These are phyloP conservation scores for Temnothorax nylanderi DNA, from an alignment of 1,140 invertebrate genomes.

Conservation along the genomic window DNA sequence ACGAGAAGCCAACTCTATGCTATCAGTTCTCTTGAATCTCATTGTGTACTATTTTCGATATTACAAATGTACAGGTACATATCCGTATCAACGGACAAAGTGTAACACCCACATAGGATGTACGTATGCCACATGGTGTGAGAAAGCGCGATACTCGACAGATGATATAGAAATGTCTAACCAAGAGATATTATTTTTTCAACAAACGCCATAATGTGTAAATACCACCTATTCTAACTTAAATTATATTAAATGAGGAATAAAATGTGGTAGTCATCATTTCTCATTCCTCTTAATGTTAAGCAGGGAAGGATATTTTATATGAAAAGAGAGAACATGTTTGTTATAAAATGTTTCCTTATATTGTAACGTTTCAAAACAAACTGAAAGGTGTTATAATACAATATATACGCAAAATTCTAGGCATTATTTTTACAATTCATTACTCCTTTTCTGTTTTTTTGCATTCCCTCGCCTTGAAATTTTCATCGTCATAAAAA, in stretches of 20 bases:
- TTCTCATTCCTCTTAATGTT: slow-evolving; percentile 16
- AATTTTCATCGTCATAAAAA: slow-evolving; percentile 71
- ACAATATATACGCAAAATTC: slow-evolving; percentile 84
- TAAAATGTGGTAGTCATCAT: neutral
- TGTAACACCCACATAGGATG: neutral
- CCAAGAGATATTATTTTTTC: slow-evolving; percentile 52
- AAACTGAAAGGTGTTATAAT: slow-evolving; percentile 83
- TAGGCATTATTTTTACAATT: slow-evolving; percentile 84
- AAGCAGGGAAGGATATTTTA: slow-evolving; percentile 14
- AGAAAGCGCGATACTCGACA: slow-evolving; percentile 19
- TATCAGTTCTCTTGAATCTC: slow-evolving; percentile 18
- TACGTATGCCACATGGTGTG: neutral
- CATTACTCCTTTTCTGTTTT: slow-evolving; percentile 73
- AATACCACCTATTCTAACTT: slow-evolving; percentile 11
- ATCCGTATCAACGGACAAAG: slow-evolving; percentile 35
- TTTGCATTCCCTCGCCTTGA: slow-evolving; percentile 68
- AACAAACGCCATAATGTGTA: slow-evolving; percentile 39
- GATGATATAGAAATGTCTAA: slow-evolving; percentile 45
- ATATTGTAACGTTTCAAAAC: slow-evolving; percentile 85
- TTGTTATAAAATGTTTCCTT: slow-evolving; percentile 85
- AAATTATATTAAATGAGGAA: neutral
- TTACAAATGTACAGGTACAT: slow-evolving; percentile 47
- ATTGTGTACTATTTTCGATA: slow-evolving; percentile 34
- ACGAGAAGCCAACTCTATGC: neutral
- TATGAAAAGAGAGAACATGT: slow-evolving; percentile 23